Evolutionary conservation across 2,797 vertebrate species (phyloP).

Genomic region (Jordanella pulchra): DNA sequence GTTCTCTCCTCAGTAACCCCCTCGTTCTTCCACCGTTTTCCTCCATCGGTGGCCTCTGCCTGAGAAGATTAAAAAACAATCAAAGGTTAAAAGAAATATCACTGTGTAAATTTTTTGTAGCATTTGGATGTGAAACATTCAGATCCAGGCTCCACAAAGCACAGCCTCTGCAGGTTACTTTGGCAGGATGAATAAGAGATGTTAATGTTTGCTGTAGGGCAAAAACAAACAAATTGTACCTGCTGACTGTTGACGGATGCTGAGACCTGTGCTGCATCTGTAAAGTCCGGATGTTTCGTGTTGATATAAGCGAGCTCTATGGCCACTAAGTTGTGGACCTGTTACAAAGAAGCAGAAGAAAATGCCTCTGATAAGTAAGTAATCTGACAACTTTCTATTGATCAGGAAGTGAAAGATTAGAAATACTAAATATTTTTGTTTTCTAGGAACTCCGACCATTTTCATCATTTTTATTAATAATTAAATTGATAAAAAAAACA

Average conservation of each 20-base stretch:
- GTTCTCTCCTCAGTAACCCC: conserved; percentile 65
- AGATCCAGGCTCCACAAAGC: conserved; percentile 15
- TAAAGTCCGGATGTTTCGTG: conserved; percentile 88
- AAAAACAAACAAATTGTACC: conserved; percentile 63
- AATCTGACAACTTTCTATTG: neutral
- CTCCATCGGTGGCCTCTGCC: conserved; percentile 76
- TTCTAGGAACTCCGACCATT: neutral
- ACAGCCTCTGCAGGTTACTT: conserved; percentile 12
- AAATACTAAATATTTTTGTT: neutral
- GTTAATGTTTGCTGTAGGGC: conserved; percentile 6
- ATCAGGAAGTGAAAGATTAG: neutral
- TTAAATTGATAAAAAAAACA: neutral
- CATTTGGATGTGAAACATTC: conserved; percentile 20
- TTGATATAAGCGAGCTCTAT: conserved; percentile 88
- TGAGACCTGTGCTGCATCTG: conserved; percentile 83
- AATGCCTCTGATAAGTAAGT: too few species aligned
- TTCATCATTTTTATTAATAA: neutral
- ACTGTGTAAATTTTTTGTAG: conserved; percentile 8
- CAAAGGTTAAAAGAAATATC: conserved; percentile 41
- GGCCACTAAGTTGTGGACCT: conserved; percentile 85
- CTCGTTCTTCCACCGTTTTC: conserved; percentile 82
- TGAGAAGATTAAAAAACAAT: conserved; percentile 49
- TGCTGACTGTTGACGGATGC: conserved; percentile 85
- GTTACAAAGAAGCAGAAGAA: conserved; percentile 1
- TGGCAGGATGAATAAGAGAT: conserved; percentile 27